These are phyloP conservation scores for Ornithorhynchus anatinus DNA, from an alignment of 2,113 vertebrate genomes.

Conservation along the genomic window DNA sequence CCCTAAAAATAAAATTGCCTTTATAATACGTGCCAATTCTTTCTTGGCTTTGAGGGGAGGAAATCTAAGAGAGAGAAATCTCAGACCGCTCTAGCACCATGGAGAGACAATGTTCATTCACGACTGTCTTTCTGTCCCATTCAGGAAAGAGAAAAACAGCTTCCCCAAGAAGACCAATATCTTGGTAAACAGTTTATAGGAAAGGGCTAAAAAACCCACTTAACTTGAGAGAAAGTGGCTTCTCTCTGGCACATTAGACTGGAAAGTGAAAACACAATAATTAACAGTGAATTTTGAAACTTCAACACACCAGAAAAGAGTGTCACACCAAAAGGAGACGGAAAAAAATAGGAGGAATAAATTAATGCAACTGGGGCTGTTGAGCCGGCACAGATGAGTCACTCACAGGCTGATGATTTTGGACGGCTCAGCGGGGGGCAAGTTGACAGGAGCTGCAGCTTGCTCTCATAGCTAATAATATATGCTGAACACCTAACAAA, in stretches of 20 bases:
- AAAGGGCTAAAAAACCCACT: not conserved
- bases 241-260: conserved; percentile 3
- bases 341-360: conserved; percentile 23
- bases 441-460: not conserved
- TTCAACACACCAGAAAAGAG: conserved; percentile 18
- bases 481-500: not conserved
- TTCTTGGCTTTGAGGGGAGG: conserved; percentile 22
- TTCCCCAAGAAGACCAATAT: not conserved
- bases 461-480: not conserved
- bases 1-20: too few relatives aligned
- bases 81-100: not conserved
- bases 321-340: conserved; percentile 9
- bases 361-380: not conserved
- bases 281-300: conserved; percentile 48
- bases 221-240: conserved; percentile 11
- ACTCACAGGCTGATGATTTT: not conserved
- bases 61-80: not conserved
- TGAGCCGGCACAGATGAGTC: not conserved
- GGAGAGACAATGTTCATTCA: not conserved
- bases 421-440: conserved; percentile 6
- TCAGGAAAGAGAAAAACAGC: not conserved
- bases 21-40: too few relatives aligned
- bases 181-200: not conserved
- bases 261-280: conserved; percentile 52
- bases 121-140: not conserved